phyloP scores from a whole-genome alignment of 92 coral and sea anemone genomes.

The Galaxea fascicularis region DNA sequence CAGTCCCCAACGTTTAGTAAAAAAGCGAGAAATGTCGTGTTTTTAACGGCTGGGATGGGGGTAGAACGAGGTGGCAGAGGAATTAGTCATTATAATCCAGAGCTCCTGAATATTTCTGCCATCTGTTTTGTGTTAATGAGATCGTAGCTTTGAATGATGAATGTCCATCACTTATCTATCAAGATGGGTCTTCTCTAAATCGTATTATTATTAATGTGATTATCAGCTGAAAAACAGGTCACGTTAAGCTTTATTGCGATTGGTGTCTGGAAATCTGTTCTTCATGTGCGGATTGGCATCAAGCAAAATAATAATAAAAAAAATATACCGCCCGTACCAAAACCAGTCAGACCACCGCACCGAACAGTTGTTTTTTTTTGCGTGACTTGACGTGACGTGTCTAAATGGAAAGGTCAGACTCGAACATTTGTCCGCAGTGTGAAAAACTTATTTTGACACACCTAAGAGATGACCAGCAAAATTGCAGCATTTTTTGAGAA shows the following conservation, averaged over 20 bases:
- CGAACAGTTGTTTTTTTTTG: no score
- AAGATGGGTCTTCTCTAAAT: slow-evolving; percentile 13
- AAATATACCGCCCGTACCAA: background rate
- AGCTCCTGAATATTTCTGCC: background rate
- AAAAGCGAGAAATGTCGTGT: no score
- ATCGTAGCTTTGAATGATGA: background rate
- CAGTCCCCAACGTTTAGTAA: no score
- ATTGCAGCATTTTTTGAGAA: no score
- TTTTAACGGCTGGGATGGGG: background rate
- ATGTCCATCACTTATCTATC: slow-evolving; percentile 24
- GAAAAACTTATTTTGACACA: no score
- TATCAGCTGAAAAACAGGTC: background rate
- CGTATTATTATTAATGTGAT: background rate
- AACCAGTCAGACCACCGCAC: background rate
- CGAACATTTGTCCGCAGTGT: no score
- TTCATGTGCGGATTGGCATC: background rate
- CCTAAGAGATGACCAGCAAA: no score
- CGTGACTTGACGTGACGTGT: no score
- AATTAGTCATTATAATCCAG: background rate
- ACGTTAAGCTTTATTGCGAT: background rate
- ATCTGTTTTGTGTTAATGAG: background rate
- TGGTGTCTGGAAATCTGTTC: background rate
- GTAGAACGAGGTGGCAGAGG: background rate
- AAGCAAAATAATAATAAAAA: background rate
- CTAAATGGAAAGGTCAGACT: no score